Evolutionary conservation across 2,888 invertebrate species (phyloP).

Genomic region (Lithophane ornitopus): DNA sequence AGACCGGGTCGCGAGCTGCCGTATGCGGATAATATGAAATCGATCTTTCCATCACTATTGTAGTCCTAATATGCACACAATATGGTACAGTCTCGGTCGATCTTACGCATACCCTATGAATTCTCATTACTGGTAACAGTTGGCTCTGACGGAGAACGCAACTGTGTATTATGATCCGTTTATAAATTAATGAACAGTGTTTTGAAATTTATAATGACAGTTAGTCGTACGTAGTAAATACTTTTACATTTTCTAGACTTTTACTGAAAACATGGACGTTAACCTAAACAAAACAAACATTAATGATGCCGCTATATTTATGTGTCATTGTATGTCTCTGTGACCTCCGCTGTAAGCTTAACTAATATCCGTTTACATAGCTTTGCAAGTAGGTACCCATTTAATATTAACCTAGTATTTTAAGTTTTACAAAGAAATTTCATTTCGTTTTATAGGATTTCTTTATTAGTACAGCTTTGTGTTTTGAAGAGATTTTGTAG

Average conservation of each 20-base stretch:
- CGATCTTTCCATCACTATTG: constrained; percentile 76
- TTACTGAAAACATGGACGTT: constrained; percentile 14
- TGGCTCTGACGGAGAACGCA: constrained; percentile 33
- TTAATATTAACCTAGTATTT: constrained; percentile 33
- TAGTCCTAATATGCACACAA: constrained; percentile 74
- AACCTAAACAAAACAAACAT: constrained; percentile 27
- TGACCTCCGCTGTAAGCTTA: constrained; percentile 5
- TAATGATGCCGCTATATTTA: constrained; percentile 21
- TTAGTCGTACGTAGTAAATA: constrained; percentile 16
- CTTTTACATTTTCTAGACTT: constrained; percentile 35
- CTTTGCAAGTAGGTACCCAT: background rate
- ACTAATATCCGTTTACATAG: constrained; percentile 25
- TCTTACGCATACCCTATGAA: constrained; percentile 63
- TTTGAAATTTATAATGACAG: constrained; percentile 42
- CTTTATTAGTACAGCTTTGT: background rate
- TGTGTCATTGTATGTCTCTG: constrained; percentile 36
- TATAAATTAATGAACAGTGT: constrained; percentile 55
- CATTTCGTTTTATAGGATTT: background rate
- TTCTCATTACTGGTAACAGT: constrained; percentile 58
- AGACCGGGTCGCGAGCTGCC: constrained; percentile 79
- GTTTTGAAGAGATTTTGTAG: background rate
- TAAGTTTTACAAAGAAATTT: background rate
- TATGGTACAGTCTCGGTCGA: constrained; percentile 71
- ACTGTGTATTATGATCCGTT: constrained; percentile 52
- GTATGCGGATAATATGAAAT: constrained; percentile 76